Base-by-base conservation (phyloP, 2,888 invertebrate genomes). In the Drosophila melanosoma region DNA sequence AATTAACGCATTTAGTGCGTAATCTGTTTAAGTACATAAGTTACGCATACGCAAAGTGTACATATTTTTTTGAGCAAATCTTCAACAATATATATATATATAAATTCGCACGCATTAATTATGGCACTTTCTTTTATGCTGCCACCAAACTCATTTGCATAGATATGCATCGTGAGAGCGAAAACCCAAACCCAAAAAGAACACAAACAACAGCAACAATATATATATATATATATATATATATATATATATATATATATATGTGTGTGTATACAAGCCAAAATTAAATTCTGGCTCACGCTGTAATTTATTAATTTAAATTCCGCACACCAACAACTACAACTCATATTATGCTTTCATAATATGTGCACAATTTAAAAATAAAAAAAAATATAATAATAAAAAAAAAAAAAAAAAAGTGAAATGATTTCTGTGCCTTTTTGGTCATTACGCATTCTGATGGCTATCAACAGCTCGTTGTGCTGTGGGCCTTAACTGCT, bases 271-370 rank as follows among this genome's bases (percentile, higher is more conserved):
- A 17, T 36, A 26, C 3, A 54, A 54, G 10, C 20, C n/a, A 40
- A 38, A 59, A 36, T 4, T 23, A 59, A 56, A 65, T 26, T 49
- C 32, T 35, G 35, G 33, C 38, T 23, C 35, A 48, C 69, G 36
- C 60, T 57, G 36, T 78, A 87, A 85, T 85, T 83, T 87, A 80
- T 85, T 83, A 85, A 87, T 87, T 89, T 89, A 87, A 87, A 87
- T 89, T 87, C 89, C 73, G 70, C 59, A 65, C 89, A 82, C 68
- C 71, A 69, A 64, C 63, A 71, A 69, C 36, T 56, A 32, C 59
- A 57, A 52, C 45, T 48, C 53, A 66, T 72, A 71, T 80, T 66
- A 73, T 81, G 76, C 83, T 59, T 82, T 67, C 70, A 67, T 81
- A 76, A 65, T 69, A 63, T 78, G 71, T 72, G 61, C 64, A 63